Evolutionary conservation across 2,113 vertebrate genomes (phyloP), one percentile per base, ranked within the genome.

Genomic region (Aspidoscelis tigris): DNA sequence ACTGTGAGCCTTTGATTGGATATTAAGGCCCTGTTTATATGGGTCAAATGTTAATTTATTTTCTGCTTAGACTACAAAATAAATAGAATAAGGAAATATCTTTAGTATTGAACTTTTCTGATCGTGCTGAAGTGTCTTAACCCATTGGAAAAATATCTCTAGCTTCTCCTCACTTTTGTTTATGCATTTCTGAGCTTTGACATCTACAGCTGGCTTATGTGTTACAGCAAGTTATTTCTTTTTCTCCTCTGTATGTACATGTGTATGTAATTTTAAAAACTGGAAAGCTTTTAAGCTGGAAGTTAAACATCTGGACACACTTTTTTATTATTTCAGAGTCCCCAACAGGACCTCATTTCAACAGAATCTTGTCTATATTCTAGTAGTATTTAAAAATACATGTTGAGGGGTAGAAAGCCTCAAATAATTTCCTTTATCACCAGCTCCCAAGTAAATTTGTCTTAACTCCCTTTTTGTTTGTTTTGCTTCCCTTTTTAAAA

Each of bases 121-220:
- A 88, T 83, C 90, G 86, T 83, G 88, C 77, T 85, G 86, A 92
- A 87, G 82, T 81, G 86, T 87, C 80, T 89, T 89, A 81, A 88
- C 80, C 90, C 88, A 77, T 83, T 18, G 81, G 74, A 26, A 80
- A 82, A 70, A 16, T 53, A 84, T 87, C 53, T 77, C 47, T 76
- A 66, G 80, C 47, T n/a, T 61, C 85, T 85, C 86, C 76, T 72
- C 76, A 84, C 86, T 93, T 95, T 83, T 91, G 92, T 95, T 95
- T 92, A 92, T 85, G 68, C 85, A 89, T 92, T 91, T 89, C 90
- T 84, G 83, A 86, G 87, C 90, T 94, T 93, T 92, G 93, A 93
- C 92, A 76, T 86, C 50, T 91, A 85, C 92, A 95, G 94, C 95
- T 95, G 93, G 81, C 76, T 88, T 93, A 89, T 78, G 87, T 92